A percentile compares a stretch with the other conserved stretches of the same genome.
Conservation (phyloP, 1,140 invertebrate genomes). For the Drosophila willistoni region DNA sequence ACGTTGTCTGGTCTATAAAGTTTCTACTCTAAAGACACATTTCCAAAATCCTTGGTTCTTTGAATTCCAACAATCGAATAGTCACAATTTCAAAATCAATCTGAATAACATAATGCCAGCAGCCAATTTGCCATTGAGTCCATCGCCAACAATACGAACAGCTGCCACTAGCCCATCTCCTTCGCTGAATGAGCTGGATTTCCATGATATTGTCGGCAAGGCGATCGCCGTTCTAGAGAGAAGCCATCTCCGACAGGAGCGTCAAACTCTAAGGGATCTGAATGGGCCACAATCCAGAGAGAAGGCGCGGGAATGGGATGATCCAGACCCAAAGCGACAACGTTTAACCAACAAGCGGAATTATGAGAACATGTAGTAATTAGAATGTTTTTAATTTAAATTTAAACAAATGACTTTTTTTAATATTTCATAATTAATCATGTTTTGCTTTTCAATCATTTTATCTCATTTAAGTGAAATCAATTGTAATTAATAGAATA, state of each 20-base stretch:
- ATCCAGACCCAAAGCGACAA: not conserved
- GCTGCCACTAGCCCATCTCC: not conserved
- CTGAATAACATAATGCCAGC: not conserved
- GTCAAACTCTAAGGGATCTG: conserved; percentile 28
- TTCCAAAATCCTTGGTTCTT: conserved; percentile 53
- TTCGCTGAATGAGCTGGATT: conserved; percentile 13
- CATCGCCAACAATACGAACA: not conserved
- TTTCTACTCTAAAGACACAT: conserved; percentile 14
- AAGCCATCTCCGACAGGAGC: conserved; percentile 3
- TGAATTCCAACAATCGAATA: conserved; percentile 32
- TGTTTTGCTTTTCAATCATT: not conserved
- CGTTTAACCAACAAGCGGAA: not conserved
- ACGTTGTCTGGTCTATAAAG: conserved; percentile 29
- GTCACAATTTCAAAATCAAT: not conserved
- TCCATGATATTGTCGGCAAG: conserved; percentile 31
- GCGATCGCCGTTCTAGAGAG: conserved; percentile 36
- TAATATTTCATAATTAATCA: not conserved
- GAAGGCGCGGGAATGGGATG: not conserved
- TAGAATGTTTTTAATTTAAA: too few relatives aligned
- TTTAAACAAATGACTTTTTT: too few relatives aligned
- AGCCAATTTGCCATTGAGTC: not conserved
- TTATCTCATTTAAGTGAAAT: too few relatives aligned
- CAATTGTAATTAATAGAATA: too few relatives aligned
- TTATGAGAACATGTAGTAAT: not conserved
- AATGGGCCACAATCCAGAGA: conserved; percentile 26